Evolutionary conservation across 2,113 vertebrate species (phyloP), one percentile per base, ranked within the genome.

Genomic region (Patagioenas fasciata): DNA sequence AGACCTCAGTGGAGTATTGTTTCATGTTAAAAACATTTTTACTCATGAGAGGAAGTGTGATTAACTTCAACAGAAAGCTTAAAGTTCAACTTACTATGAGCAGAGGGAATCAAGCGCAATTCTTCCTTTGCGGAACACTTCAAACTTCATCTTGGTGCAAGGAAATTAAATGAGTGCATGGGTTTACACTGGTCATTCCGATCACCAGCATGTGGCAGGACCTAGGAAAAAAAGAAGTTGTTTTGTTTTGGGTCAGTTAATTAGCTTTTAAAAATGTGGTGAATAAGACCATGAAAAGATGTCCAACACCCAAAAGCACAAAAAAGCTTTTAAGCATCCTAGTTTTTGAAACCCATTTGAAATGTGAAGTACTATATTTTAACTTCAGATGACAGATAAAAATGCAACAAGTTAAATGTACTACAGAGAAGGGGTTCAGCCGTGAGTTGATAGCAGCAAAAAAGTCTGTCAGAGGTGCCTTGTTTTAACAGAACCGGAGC

Each of bases 41-140:
- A 94, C 97, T 98, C 97, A 93, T 65, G 95, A 98, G 97, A 97
- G 96, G 92, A 98, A 98, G 93, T 97, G 97, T 98, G 97, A 98
- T 98, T 98, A 98, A 98, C 96, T 97, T 97, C 93, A 96, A 90
- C 18, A 74, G 95, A 77, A 96, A 96, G 92, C 79, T 94, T 85
- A 94, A 97, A 98, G 97, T 96, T 98, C 97, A 97, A 95, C 92
- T 96, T 92, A 85, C 95, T 93, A n/a, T 84, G 82, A 96, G 91
- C 89, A 80, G 79, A 91, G 93, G 92, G 91, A 96, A 95, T 91
- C 18, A 11, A 91, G 91, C 32, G 80, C 74, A 61, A 57, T 73
- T 77, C 72, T 66, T 89, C 64, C 44, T 67, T 80, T 77, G 51
- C 60, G 78, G 88, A 86, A 60, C 60, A 72, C 65, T 92, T 85